Evolutionary conservation across 2,797 vertebrate species (phyloP).

Genomic region (Steatocranus sp.): DNA sequence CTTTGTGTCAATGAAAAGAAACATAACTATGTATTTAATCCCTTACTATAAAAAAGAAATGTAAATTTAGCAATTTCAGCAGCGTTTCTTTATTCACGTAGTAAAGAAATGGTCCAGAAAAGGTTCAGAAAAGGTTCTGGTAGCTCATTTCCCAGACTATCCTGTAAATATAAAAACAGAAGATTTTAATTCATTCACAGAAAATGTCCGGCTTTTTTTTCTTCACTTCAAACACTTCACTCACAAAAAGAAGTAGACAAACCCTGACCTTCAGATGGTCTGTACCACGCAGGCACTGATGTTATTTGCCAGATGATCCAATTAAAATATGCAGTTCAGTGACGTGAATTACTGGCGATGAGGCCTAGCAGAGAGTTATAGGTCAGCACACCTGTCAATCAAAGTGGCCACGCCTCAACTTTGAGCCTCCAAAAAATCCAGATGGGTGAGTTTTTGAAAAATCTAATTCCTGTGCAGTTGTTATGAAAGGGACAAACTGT

Average conservation of each 20-base stretch:
- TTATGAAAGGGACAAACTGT: background rate
- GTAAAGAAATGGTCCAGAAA: background rate
- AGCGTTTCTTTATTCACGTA: background rate
- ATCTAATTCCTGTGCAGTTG: background rate
- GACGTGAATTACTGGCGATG: background rate
- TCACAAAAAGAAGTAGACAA: background rate
- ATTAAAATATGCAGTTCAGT: background rate
- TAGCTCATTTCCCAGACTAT: background rate
- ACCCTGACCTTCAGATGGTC: background rate
- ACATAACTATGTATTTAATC: background rate
- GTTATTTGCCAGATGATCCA: background rate
- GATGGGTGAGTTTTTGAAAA: background rate
- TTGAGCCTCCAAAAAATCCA: background rate
- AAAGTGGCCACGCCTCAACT: background rate
- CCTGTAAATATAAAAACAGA: background rate
- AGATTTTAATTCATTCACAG: background rate
- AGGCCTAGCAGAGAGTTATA: fast-evolving
- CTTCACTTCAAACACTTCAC: background rate
- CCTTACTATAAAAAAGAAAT: background rate
- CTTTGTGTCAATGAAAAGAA: background rate
- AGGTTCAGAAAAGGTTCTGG: background rate
- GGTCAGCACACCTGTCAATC: background rate
- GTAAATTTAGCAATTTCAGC: background rate
- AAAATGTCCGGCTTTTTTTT: background rate
- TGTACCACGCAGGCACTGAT: fast-evolving